Base-by-base conservation (phyloP, 2,113 vertebrate species). In the Trogon surrucura region DNA sequence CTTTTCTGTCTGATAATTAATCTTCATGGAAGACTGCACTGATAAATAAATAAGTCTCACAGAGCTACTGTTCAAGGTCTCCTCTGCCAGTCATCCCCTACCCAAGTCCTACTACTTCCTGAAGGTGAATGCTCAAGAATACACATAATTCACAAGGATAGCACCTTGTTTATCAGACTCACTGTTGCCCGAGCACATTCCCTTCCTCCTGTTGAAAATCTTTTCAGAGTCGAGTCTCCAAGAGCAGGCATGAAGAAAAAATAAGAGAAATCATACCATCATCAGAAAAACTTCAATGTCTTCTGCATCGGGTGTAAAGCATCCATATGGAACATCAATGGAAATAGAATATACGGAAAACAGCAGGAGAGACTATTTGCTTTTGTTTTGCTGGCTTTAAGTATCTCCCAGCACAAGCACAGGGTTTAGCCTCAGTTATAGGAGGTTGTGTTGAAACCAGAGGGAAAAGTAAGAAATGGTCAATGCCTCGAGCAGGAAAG, bases 261-360 rank as follows among this genome's bases (percentile, higher is more conserved):
- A 30, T 0, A 8, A 2, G 6, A 73, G 13, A 41, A 41, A 41
- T 41, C 44, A 32, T 10, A 27, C 16, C 36, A 9, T 47, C 79
- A 57, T 19, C 34, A 8, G 15, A 50, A 65, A 77, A 45, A 17
- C n/a, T n/a, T 48, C 48, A 9, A 0, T 4, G 34, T 12, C 30
- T 70, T 47, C 4, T 0, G 29, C 3, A 11, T 5, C 0, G 1
- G 29, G 27, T 26, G 34, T 32, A 17, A 66, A 70, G 19, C 2
- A 8, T 34, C 54, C 22, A 0, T 0, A 30, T 2, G 48, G 48
- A 74, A 36, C 4, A 36, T 13, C 71, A 73, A 26, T 30, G 56
- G n/a, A 66, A 71, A 73, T 0, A 3, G n/a, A 83, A 23, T 7
- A 2, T 2, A 9, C 1, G 5, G 53, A n/a, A 71, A 82, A 64